A percentile compares a stretch with the other conserved stretches of the same genome.
Evolutionary conservation across 2,113 vertebrate species (phyloP).

Genomic region (Syngnathoides biaculeatus): DNA sequence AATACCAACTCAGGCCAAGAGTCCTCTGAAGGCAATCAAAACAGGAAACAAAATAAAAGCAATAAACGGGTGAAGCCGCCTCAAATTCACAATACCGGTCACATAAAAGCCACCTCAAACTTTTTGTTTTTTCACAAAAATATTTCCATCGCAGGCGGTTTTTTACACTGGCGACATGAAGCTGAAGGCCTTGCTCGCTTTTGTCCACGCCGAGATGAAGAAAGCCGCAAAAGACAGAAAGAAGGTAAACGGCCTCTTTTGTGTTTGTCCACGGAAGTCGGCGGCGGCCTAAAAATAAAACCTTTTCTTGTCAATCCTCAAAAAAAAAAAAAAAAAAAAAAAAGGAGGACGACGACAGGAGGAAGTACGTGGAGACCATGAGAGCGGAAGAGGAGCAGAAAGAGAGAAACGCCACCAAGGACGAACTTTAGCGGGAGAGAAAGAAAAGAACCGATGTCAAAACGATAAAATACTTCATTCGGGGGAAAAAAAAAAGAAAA

Average conservation of each 20-base stretch:
- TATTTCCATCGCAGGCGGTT: slow-evolving; percentile 48
- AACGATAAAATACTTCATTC: background rate
- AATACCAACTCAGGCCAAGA: too few species aligned
- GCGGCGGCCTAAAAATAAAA: slow-evolving; percentile 31
- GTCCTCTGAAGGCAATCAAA: too few species aligned
- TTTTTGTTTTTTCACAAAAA: too few species aligned
- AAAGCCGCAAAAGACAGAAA: slow-evolving; percentile 66
- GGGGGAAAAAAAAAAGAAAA: too few species aligned
- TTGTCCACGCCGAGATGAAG: slow-evolving; percentile 66
- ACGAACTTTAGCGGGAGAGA: slow-evolving; percentile 52
- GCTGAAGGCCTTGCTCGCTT: slow-evolving; percentile 61
- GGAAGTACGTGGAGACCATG: slow-evolving; percentile 61
- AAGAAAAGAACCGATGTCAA: background rate
- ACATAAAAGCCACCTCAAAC: too few species aligned
- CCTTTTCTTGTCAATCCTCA: background rate
- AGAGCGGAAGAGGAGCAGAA: slow-evolving; percentile 58
- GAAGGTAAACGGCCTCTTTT: slow-evolving; percentile 47
- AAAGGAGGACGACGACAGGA: slow-evolving; percentile 68
- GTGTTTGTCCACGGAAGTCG: background rate
- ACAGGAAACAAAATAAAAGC: too few species aligned
- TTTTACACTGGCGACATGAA: slow-evolving; percentile 62
- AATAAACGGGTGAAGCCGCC: too few species aligned
- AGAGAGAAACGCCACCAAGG: slow-evolving; percentile 35
- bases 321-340: too few species aligned
- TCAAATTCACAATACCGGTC: too few species aligned